Conservation (phyloP, 2,113 vertebrate species). For the Antennarius striatus region DNA sequence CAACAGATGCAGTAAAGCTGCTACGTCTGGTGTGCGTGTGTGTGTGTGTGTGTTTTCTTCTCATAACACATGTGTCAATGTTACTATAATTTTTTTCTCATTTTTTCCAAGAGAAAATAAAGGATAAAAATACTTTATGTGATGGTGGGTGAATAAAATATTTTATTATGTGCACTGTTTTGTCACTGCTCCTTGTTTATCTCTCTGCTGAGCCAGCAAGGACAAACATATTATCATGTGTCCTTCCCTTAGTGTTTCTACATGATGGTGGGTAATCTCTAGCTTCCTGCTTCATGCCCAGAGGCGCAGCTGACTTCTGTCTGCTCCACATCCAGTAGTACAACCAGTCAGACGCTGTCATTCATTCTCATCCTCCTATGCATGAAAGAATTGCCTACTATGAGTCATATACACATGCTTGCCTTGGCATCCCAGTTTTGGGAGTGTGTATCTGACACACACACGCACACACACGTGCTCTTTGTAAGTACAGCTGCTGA, state of each 20-base stretch:
- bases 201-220: slow-evolving; percentile 26
- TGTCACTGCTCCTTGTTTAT: slow-evolving; percentile 11
- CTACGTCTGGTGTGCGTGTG: no score
- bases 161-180: slow-evolving; percentile 20
- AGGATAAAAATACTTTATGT: background rate
- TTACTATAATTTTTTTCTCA: background rate
- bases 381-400: no score
- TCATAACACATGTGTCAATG: no score
- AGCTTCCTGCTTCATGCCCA: slow-evolving; percentile 5
- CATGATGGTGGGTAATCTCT: slow-evolving; percentile 39
- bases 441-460: slow-evolving; percentile 24
- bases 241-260: slow-evolving; percentile 21
- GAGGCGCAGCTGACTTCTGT: slow-evolving; percentile 23
- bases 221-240: slow-evolving; percentile 1
- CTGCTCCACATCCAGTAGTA: slow-evolving; percentile 5
- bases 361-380: slow-evolving; percentile 1
- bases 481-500: slow-evolving; percentile 31
- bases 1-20: no score
- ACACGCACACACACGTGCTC: slow-evolving; percentile 3
- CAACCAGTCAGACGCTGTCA: background rate
- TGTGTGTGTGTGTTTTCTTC: no score
- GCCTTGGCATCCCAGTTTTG: background rate
- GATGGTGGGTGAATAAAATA: slow-evolving; percentile 5
- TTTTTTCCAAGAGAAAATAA: background rate
- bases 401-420: no score